Evolutionary conservation across 2,888 invertebrate genomes (phyloP), one percentile per base, ranked within the genome.

Genomic region (Polymixis lichenea): DNA sequence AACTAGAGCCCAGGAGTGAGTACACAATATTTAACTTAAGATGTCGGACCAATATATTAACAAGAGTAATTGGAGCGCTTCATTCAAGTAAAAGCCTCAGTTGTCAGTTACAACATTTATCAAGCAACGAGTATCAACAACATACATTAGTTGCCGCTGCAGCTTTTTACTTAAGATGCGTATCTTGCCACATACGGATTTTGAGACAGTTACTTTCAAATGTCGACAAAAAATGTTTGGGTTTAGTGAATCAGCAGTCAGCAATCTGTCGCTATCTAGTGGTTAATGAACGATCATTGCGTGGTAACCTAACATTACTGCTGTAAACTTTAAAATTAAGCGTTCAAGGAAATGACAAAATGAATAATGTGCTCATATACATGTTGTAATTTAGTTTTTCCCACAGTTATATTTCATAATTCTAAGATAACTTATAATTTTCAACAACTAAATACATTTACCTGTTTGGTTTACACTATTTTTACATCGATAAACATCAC

Each of bases 91-190:
- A 92, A 90, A 89, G 86, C 71, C 89, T 88, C 90, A 93, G 92
- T 91, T 93, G 94, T 93, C 94, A 94, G 91, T 88, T 90, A 85
- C 87, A 88, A 88, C 84, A 83, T 89, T 90, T 94, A 94, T 94
- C 94, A 89, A 88, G 87, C 85, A 84, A 87, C 88, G 88, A 86
- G 90, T 90, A 92, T 92, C 93, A 90, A 89, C 90, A 89, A 88
- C 88, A 87, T 90, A 89, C 92, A 86, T 94, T 92, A 93, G 92
- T 92, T 89, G 89, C 88, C 88, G 89, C 87, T 88, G 84, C 90
- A 92, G 90, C 91, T 90, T 91, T 91, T 91, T 90, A 91, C 90
- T 92, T 89, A 87, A 92, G 93, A 93, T 93, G 82, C 87, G 80
- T 91, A 93, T 94, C 93, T 88, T 82, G 84, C 85, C 80, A 87